Percentiles rank a stretch among this genome's conserved stretches.
These are phyloP conservation scores for Drosophila hydei DNA, from an alignment of 1,140 invertebrate species.

Conservation along the genomic window DNA sequence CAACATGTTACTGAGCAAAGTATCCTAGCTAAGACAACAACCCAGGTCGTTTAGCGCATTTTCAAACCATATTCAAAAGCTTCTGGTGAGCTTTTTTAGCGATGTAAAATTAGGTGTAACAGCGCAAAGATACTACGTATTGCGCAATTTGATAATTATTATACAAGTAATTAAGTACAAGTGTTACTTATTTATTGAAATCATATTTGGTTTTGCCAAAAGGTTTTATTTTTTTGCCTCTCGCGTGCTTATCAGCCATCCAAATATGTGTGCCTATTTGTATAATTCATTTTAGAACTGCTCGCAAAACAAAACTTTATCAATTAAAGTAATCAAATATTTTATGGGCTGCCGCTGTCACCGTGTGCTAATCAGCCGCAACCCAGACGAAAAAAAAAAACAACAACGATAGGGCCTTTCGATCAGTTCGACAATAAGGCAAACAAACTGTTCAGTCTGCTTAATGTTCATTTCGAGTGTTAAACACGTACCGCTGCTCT, in stretches of 20 bases:
- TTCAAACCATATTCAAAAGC: neutral
- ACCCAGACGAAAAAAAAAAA: conserved; percentile 27
- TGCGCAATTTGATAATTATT: neutral
- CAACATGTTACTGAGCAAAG: conserved; percentile 15
- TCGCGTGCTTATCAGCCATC: conserved; percentile 6
- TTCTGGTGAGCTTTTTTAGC: neutral
- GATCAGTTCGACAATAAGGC: conserved; percentile 10
- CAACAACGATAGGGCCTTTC: conserved; percentile 14
- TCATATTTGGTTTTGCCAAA: neutral
- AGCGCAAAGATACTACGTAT: neutral
- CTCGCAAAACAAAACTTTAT: conserved; percentile 46
- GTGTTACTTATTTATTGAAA: neutral
- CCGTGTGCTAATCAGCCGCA: conserved; percentile 54
- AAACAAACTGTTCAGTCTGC: conserved; percentile 60
- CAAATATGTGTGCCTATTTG: too few relatives aligned
- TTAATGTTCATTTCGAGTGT: conserved; percentile 59
- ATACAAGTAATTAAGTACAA: neutral
- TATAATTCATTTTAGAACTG: conserved; percentile 11
- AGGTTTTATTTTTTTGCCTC: neutral
- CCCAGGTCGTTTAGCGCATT: neutral
- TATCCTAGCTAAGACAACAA: conserved; percentile 25
- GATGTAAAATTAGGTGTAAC: neutral
- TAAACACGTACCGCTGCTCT: conserved; percentile 29
- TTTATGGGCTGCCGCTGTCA: conserved; percentile 42
- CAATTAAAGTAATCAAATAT: conserved; percentile 70